phyloP scores from a whole-genome alignment of 35 echinoderm and acorn worm genomes.

The Lytechinus variegatus region DNA sequence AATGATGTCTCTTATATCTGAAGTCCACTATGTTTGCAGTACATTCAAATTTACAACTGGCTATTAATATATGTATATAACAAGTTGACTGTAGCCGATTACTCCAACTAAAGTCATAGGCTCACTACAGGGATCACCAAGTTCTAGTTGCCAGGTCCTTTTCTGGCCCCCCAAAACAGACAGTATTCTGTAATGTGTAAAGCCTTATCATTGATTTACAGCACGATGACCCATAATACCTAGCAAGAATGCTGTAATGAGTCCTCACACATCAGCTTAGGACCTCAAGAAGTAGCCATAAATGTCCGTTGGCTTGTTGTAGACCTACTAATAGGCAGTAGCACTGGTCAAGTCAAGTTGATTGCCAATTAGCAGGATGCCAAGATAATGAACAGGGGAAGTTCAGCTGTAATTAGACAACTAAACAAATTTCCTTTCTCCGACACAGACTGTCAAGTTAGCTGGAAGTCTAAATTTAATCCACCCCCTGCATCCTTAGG shows the following conservation, averaged over 20 bases:
- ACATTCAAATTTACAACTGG: too few relatives aligned
- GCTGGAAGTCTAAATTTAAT: neutral
- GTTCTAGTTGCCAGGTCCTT: neutral
- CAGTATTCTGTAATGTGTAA: neutral
- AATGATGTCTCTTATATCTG: too few relatives aligned
- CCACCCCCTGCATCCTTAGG: neutral
- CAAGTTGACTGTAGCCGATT: too few relatives aligned
- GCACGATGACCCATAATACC: neutral
- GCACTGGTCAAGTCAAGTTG: neutral
- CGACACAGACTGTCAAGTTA: neutral
- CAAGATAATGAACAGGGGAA: neutral
- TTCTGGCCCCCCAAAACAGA: neutral
- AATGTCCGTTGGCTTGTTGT: neutral
- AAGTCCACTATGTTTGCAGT: too few relatives aligned
- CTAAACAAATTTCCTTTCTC: slow-evolving; percentile 7
- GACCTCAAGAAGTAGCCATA: neutral
- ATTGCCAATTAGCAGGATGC: neutral
- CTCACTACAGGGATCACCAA: too few relatives aligned
- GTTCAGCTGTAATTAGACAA: neutral
- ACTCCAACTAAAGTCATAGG: too few relatives aligned
- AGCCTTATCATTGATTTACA: neutral
- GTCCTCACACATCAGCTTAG: neutral
- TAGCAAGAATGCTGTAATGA: neutral
- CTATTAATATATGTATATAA: too few relatives aligned
- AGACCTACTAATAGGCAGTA: neutral